Evolutionary conservation across 30 jellyfish, hydroid and myxozoan genomes (phyloP), one percentile per base, ranked within the genome.

Genomic region (Aurelia sp.): DNA sequence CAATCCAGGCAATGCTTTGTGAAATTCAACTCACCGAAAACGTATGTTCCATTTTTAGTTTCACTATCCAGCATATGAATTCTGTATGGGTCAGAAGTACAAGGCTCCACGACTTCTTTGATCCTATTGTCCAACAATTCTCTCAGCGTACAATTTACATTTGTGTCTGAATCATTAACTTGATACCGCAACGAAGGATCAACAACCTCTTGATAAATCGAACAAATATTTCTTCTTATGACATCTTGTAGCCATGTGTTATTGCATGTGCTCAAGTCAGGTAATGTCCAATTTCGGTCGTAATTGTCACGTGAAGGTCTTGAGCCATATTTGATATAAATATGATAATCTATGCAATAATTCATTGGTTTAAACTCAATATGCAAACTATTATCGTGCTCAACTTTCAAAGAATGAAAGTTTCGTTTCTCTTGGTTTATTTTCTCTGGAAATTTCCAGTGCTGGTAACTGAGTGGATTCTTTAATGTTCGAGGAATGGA

Each of bases 231-330:
- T 16, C 81, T 79, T 48, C 89, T 78, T 4, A 78, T 78, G 41
- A 23, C 48, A 18, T 81, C 76, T 52, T 81, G 82, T 71, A 81
- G 18, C 62, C 62, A 55, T 37, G 35, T 12, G 55, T 20, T 35
- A 17, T 60, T 62, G 63, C 96, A 87, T 12, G 88, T 17, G 12
- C 91, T 55, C 52, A 67, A 31, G 53, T 78, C 87, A 7, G 96
- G 96, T 23, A 87, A 52, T 17, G 87, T 67, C 96, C 96, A 87
- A 6, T 44, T 78, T 4, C 65, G 31, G 41, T 20, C 60, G n/a
- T 53, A 87, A 18, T 70, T 50, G 33, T 67, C 87, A n/a, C 86
- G 91, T 15, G 96, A 44, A 9, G 96, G 90, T 37, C 96, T 84
- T 21, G 17, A 18, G 37, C 57, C 69, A 20, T 57, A 59, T 48